Evolutionary conservation across 2,113 vertebrate genomes (phyloP).

Genomic region (Balaenoptera acutorostrata): DNA sequence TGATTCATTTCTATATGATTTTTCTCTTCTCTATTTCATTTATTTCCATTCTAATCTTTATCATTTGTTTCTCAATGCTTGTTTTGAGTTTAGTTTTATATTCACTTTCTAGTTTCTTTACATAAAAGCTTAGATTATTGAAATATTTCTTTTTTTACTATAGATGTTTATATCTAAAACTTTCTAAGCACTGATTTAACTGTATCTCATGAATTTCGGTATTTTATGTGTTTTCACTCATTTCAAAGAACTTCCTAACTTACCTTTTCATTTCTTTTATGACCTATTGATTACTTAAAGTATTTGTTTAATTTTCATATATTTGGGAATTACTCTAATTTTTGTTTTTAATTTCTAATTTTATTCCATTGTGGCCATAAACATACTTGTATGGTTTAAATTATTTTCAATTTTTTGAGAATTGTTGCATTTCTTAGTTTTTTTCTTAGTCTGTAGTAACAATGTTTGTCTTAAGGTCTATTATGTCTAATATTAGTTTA

Average conservation of each 20-base stretch:
- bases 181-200: neutral
- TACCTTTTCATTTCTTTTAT: neutral
- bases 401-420: neutral
- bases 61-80: neutral
- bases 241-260: neutral
- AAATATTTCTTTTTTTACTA: neutral
- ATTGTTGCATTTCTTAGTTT: neutral
- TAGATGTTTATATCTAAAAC: neutral
- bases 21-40: neutral
- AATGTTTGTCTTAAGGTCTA: neutral
- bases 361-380: neutral
- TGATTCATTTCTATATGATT: neutral
- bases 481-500: neutral
- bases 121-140: neutral
- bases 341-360: neutral
- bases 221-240: neutral
- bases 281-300: neutral
- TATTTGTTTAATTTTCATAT: neutral
- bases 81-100: neutral
- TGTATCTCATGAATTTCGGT: neutral
- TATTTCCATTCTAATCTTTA: neutral
- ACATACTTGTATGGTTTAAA: neutral
- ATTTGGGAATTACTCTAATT: neutral
- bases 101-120: neutral
- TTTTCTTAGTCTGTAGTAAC: neutral